Percentiles rank a stretch among this genome's conserved stretches.
Conservation (phyloP, 2,888 invertebrate species). For the Rhynchonema sp. region DNA sequence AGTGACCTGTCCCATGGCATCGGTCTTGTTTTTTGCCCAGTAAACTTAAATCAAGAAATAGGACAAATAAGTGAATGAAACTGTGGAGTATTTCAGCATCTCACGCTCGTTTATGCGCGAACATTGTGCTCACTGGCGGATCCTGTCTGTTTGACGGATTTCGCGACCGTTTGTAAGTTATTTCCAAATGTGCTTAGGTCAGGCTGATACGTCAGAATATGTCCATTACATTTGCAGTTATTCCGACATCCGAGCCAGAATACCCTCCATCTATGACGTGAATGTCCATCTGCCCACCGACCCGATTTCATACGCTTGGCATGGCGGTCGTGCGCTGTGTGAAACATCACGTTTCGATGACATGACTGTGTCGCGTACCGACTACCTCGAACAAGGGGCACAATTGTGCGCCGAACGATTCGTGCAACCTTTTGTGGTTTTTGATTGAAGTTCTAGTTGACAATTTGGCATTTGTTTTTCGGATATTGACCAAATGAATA, state of each 20-base stretch:
- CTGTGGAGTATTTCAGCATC: not conserved
- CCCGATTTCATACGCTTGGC: conserved; percentile 67
- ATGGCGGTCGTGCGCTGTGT: conserved; percentile 41
- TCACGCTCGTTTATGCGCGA: conserved; percentile 50
- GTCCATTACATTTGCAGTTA: conserved; percentile 20
- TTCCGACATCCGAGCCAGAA: conserved; percentile 52
- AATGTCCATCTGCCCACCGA: conserved; percentile 49
- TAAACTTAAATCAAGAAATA: too few relatives aligned
- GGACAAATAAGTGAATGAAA: too few relatives aligned
- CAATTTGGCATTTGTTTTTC: too few relatives aligned
- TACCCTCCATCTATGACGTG: conserved; percentile 56
- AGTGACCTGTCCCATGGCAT: too few relatives aligned
- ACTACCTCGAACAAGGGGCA: conserved; percentile 70
- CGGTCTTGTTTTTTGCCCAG: too few relatives aligned
- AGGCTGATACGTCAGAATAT: too few relatives aligned
- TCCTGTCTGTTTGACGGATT: conserved; percentile 67
- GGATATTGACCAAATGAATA: too few relatives aligned
- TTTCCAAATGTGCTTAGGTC: not conserved
- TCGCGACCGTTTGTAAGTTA: conserved; percentile 45
- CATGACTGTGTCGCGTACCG: conserved; percentile 51
- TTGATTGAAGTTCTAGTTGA: too few relatives aligned
- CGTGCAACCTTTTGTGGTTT: too few relatives aligned
- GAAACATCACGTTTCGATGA: conserved; percentile 41
- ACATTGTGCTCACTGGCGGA: conserved; percentile 60
- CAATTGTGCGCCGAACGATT: conserved; percentile 37